Evolutionary conservation across 2,113 vertebrate genomes (phyloP).

Genomic region (Epinephelus lanceolatus): DNA sequence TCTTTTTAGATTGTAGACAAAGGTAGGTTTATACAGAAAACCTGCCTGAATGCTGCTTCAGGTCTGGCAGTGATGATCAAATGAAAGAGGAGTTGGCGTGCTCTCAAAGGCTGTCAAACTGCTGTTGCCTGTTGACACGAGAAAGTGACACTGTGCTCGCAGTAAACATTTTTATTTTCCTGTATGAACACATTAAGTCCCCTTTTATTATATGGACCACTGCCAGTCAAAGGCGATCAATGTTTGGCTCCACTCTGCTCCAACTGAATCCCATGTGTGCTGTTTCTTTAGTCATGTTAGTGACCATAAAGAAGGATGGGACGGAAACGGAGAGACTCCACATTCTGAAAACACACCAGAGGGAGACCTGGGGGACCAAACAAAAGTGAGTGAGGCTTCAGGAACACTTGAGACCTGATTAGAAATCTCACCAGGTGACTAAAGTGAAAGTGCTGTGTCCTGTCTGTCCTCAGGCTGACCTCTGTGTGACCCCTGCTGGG

Average conservation of each 20-base stretch:
- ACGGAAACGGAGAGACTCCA: slow-evolving; percentile 86
- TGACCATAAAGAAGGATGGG: slow-evolving; percentile 91
- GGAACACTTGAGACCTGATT: not conserved
- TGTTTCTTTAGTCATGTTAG: slow-evolving; percentile 86
- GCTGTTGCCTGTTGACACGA: too few species aligned
- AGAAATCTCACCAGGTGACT: not conserved
- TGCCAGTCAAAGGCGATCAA: not conserved
- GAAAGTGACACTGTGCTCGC: too few species aligned
- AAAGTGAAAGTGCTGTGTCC: not conserved
- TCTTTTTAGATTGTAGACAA: not conserved
- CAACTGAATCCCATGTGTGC: not conserved
- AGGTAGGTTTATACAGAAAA: not conserved
- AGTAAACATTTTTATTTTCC: too few species aligned
- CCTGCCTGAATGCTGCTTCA: not conserved
- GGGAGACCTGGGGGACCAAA: slow-evolving; percentile 89
- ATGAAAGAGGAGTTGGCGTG: not conserved
- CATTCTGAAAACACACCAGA: slow-evolving; percentile 84
- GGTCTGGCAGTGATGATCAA: too few species aligned
- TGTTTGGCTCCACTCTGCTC: not conserved
- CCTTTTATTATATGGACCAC: not conserved
- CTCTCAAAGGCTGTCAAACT: not conserved
- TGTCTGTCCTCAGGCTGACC: slow-evolving; percentile 83
- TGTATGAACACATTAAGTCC: not conserved
- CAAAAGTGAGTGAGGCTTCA: slow-evolving; percentile 85
- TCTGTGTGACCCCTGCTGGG: slow-evolving; percentile 86